These are phyloP conservation scores for Chelidonichthys spinosus DNA, from an alignment of 2,797 vertebrate species.

Conservation along the genomic window DNA sequence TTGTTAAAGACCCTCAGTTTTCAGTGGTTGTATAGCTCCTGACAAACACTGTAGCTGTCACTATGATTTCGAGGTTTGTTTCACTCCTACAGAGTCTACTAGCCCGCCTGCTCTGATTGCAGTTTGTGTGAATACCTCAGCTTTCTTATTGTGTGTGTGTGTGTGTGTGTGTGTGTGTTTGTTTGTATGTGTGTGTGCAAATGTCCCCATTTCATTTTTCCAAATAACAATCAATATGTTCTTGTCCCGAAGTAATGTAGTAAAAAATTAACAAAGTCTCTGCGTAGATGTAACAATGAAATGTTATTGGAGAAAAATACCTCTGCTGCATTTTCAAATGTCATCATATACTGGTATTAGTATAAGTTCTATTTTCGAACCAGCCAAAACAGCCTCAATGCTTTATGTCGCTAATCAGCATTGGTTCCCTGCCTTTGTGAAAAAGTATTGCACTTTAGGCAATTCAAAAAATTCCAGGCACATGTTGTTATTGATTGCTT, in stretches of 20 bases:
- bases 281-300: slow-evolving; percentile 36
- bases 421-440: slow-evolving; percentile 27
- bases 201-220: slow-evolving; percentile 7
- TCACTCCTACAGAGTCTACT: neutral
- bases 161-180: neutral
- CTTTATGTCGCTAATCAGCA: slow-evolving; percentile 44
- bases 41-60: neutral
- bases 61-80: neutral
- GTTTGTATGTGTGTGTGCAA: neutral
- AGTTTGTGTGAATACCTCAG: neutral
- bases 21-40: neutral
- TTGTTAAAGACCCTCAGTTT: neutral
- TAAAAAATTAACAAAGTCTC: slow-evolving; percentile 4
- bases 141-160: neutral
- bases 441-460: slow-evolving; percentile 48
- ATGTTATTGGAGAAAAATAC: slow-evolving; percentile 58
- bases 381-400: slow-evolving; percentile 41
- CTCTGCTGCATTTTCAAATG: slow-evolving; percentile 67
- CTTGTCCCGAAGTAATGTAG: slow-evolving; percentile 4
- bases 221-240: slow-evolving; percentile 45
- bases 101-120: neutral
- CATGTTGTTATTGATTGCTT: slow-evolving; percentile 68
- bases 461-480: slow-evolving; percentile 57
- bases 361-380: slow-evolving; percentile 42
- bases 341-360: slow-evolving; percentile 47